Evolutionary conservation across 2,797 vertebrate genomes (phyloP).

Genomic region (Masticophis lateralis): DNA sequence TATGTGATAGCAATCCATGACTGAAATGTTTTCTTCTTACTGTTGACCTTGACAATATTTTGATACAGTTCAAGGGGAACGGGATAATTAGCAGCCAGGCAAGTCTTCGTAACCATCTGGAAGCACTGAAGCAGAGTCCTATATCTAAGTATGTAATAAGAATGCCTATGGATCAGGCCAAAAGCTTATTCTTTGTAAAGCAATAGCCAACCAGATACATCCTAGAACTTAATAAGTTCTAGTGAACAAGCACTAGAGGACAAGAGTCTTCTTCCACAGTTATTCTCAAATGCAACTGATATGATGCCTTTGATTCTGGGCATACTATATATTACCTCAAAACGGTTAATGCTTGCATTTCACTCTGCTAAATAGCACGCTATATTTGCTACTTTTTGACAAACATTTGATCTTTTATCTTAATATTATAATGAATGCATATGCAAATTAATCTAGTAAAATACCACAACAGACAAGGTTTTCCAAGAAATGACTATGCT

Average conservation of each 20-base stretch:
- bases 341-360: neutral
- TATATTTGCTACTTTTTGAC: neutral
- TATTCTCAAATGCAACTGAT: neutral
- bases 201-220: neutral
- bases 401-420: neutral
- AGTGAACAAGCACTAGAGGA: neutral
- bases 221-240: neutral
- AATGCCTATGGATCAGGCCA: neutral
- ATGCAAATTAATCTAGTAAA: neutral
- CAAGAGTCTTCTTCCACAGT: neutral
- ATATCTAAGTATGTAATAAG: neutral
- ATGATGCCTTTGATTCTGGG: neutral
- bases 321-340: neutral
- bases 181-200: neutral
- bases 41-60: neutral
- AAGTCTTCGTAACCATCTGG: neutral
- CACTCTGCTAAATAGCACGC: neutral
- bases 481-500: neutral
- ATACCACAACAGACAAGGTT: neutral
- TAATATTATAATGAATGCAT: neutral
- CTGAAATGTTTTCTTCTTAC: neutral
- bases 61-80: neutral
- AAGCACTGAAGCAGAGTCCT: neutral
- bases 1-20: neutral
- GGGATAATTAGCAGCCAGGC: neutral